Conservation (phyloP, 2,888 invertebrate species). For the Ceriagrion tenellum region DNA sequence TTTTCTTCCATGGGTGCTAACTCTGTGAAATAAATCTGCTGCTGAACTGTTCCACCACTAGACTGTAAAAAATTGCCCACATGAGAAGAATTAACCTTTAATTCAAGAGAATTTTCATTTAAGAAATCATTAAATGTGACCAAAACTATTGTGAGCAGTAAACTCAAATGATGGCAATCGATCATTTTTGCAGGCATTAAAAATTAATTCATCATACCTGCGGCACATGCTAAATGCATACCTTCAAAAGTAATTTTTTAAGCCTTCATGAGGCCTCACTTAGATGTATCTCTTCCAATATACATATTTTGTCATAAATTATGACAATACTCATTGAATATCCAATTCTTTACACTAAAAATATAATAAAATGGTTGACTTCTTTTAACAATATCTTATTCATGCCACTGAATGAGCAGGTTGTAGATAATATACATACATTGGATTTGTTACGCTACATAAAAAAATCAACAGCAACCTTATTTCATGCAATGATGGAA, state of each 20-base stretch:
- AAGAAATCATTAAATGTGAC: slow-evolving; percentile 8
- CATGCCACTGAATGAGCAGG: not conserved
- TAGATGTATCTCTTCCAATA: slow-evolving; percentile 35
- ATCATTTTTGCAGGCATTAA: slow-evolving; percentile 42
- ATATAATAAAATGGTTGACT: slow-evolving; percentile 35
- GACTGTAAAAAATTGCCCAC: not conserved
- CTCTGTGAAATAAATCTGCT: slow-evolving; percentile 28
- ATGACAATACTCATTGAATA: not conserved
- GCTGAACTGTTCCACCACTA: slow-evolving; percentile 32
- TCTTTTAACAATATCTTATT: slow-evolving; percentile 54
- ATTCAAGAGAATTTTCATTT: not conserved
- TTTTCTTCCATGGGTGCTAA: slow-evolving; percentile 46
- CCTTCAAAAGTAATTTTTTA: not conserved
- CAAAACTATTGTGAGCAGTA: not conserved
- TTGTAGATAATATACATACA: not conserved
- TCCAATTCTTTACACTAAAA: not conserved
- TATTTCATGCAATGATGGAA: not conserved
- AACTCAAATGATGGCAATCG: not conserved
- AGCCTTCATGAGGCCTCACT: not conserved
- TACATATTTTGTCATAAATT: not conserved
- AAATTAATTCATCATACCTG: slow-evolving; percentile 10
- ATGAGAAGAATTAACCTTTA: slow-evolving; percentile 23
- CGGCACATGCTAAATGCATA: not conserved
- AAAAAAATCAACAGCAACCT: not conserved
- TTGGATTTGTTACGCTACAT: not conserved